Evolutionary conservation across 92 coral and sea anemone species (phyloP), one percentile per base, ranked within the genome.

Genomic region (Actinernus sp.): DNA sequence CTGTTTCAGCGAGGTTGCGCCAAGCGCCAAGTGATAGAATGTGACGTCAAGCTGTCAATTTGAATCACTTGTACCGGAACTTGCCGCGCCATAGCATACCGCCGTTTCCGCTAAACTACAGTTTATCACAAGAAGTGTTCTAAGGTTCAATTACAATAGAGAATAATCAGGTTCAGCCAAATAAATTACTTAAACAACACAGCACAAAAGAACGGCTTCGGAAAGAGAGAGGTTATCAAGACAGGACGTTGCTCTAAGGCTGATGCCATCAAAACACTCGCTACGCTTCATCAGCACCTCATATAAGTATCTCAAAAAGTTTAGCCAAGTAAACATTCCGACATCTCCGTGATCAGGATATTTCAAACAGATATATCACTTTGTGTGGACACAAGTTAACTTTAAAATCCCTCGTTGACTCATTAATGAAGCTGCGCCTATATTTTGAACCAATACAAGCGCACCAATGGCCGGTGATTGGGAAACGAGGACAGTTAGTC

Each of bases 121-220:
- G 87, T 89, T 89, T 89, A 89, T 89, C 96, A 84, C 88, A 71
- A 65, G 83, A 73, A 70, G 77, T 72, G 66, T 68, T 76, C 68
- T 65, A 84, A 76, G 96, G 88, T 89, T 79, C 74, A 81, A 89
- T 89, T 89, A 89, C 96, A 89, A 89, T 89, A 89, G 87, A 59
- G 93, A 70, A 85, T 76, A 84, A 84, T 69, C 91, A 74, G 62
- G 63, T 78, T 71, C 68, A 65, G 80, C 91, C 65, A 84, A 89
- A 89, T 79, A 89, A 72, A 73, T 76, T 67, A 53, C 96, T 76
- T 79, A 85, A 84, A 81, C 79, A 79, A 76, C 81, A 38, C 69
- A 65, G 45, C 13, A 75, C 91, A 86, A 68, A 75, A 38, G 75
- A 20, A 65, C 45, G n/a, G 47, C 49, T 31, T 48, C 60, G 50